Evolutionary conservation across 2,888 invertebrate species (phyloP), one percentile per base, ranked within the genome.

Genomic region (Lasioglossum calceatum): DNA sequence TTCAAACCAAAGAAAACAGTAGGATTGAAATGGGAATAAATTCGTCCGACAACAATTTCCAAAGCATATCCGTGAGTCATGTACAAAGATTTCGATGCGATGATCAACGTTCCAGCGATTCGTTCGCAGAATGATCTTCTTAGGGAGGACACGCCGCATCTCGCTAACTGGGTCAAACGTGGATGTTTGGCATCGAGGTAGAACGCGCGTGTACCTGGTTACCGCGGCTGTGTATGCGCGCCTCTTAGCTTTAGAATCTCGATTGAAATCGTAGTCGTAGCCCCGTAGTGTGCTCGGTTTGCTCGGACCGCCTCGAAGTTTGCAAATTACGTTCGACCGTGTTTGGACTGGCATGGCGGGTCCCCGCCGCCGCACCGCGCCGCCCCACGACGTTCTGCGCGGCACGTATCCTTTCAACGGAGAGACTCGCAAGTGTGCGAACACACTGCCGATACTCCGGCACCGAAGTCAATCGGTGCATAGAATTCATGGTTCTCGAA

Each of bases 101-200:
- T 79, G 73, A 85, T 89, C 39, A 77, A 42, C 79, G 64, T 80
- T 86, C 81, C 81, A 77, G 77, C 73, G 84, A 82, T 74, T 77
- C 81, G 81, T 81, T 47, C 67, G 47, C 74, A 80, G 80, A 91
- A 88, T 86, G 82, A 90, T 85, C 77, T 82, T 87, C 87, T 88
- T 87, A 81, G 61, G 79, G 64, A 12, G 67, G 75, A 74, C 73
- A 72, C 76, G 67, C 71, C 71, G 85, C 67, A 27, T 61, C 58
- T 12, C 61, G 81, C 32, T 54, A 91, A 91, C 88, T 89, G 71
- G 90, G 91, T 91, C 91, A 81, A 83, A 91, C 75, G 81, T 32
- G 82, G 75, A 79, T 44, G 54, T 50, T 23, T 36, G 67, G 19
- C 67, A 19, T 19, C 44, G 64, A 67, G 50, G 74, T 64, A 61